phyloP scores from a whole-genome alignment of 2,888 invertebrate genomes.

The Ectemnius cavifrons region DNA sequence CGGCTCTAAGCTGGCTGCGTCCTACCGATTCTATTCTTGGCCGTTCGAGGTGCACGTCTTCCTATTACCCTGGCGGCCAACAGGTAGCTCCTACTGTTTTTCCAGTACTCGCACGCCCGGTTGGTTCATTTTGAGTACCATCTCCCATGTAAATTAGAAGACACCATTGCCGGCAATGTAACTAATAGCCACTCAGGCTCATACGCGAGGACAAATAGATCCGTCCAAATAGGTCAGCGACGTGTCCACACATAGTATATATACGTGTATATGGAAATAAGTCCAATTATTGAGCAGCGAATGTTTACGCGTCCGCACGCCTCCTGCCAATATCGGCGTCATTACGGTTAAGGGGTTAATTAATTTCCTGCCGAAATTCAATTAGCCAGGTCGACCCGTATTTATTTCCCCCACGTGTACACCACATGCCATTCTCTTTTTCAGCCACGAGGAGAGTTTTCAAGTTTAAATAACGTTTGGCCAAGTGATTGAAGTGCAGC shows the following conservation, averaged over 20 bases:
- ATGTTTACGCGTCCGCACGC: constrained; percentile 11
- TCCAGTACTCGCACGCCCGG: not conserved
- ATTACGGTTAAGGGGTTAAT: constrained; percentile 55
- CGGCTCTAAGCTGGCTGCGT: no score
- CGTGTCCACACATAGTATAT: constrained; percentile 3
- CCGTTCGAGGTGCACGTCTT: no score
- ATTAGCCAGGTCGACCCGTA: constrained; percentile 53
- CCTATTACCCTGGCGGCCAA: constrained; percentile 46
- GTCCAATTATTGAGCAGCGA: constrained; percentile 32
- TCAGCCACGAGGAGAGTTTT: no score
- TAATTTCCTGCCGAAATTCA: constrained; percentile 58
- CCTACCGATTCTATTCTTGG: no score
- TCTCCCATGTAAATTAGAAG: not conserved
- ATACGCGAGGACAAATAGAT: not conserved
- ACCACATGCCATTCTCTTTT: no score
- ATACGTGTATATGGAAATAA: constrained; percentile 26
- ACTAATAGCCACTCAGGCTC: not conserved
- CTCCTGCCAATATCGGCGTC: constrained; percentile 30
- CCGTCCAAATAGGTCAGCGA: not conserved
- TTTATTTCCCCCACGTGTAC: constrained; percentile 41
- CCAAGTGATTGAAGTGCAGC: constrained; percentile 7
- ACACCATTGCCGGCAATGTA: not conserved
- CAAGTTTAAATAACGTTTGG: no score
- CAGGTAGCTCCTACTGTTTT: constrained; percentile 57
- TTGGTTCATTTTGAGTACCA: constrained; percentile 11